phyloP scores from a whole-genome alignment of 2,888 invertebrate genomes.

The Corbicula japonica region DNA sequence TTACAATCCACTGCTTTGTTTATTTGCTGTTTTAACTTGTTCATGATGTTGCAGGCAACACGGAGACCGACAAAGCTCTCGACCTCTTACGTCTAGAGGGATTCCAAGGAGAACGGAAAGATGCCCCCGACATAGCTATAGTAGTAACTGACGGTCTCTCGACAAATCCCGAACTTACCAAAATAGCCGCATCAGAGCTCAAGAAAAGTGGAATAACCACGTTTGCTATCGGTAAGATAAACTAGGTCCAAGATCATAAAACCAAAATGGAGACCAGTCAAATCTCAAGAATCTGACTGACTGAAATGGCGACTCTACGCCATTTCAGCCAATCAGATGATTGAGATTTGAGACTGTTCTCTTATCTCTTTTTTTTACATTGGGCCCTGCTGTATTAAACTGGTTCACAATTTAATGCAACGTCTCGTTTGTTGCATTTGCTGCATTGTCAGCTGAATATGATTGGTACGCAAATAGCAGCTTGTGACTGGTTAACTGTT shows the following conservation, averaged over 20 bases:
- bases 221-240: constrained; percentile 48
- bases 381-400: no score
- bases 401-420: no score
- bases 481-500: no score
- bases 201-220: constrained; percentile 38
- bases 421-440: no score
- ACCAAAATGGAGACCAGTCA: no score
- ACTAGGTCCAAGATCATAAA: neutral
- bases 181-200: constrained; percentile 29
- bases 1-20: neutral
- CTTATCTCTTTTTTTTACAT: no score
- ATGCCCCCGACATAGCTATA: constrained; percentile 53
- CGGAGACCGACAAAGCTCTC: constrained; percentile 55
- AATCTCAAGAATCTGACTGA: no score
- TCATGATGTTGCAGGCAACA: constrained; percentile 35
- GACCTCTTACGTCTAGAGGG: constrained; percentile 47
- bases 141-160: constrained; percentile 58
- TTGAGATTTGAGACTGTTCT: no score
- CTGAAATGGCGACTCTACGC: no score
- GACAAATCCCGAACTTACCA: constrained; percentile 43
- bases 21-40: neutral
- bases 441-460: no score
- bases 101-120: constrained; percentile 29
- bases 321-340: no score
- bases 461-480: no score